phyloP scores from a whole-genome alignment of 2,888 invertebrate species.

The Tetranychus truncatus region DNA sequence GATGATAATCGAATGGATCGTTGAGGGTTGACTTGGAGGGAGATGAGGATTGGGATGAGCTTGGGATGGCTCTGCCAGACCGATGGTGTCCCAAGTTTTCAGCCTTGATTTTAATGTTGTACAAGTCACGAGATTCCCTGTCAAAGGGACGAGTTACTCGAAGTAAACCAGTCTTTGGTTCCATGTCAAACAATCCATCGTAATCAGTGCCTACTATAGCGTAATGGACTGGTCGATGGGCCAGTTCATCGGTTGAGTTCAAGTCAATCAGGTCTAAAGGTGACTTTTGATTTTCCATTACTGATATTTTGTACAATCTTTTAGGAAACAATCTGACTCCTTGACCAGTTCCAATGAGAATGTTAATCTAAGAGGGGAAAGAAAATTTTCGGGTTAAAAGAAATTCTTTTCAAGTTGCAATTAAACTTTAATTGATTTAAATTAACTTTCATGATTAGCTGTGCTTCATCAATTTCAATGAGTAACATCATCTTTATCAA shows the following conservation, averaged over 20 bases:
- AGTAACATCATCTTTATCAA: too few species aligned
- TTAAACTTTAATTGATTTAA: neutral
- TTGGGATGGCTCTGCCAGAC: conserved; percentile 16
- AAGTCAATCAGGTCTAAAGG: conserved; percentile 51
- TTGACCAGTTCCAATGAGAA: conserved; percentile 29
- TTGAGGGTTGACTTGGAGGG: conserved; percentile 30
- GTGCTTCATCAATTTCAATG: too few species aligned
- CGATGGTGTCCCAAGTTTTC: conserved; percentile 22
- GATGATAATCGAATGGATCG: conserved; percentile 25
- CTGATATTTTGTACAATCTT: conserved; percentile 55
- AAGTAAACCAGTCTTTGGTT: conserved; percentile 54
- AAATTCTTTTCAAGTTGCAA: neutral
- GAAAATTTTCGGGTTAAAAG: neutral
- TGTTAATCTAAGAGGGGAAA: conserved; percentile 26
- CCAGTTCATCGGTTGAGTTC: conserved; percentile 47
- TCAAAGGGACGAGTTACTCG: conserved; percentile 55
- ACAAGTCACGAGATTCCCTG: conserved; percentile 48
- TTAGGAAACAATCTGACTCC: conserved; percentile 29
- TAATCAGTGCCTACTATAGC: conserved; percentile 28
- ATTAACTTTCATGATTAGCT: too few species aligned
- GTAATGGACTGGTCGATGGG: conserved; percentile 28
- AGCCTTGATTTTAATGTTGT: conserved; percentile 38
- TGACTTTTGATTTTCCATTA: conserved; percentile 57
- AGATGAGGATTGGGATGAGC: neutral
- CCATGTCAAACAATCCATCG: conserved; percentile 48